These are phyloP conservation scores for Syngnathus scovelli DNA, from an alignment of 2,113 vertebrate species.

Conservation along the genomic window DNA sequence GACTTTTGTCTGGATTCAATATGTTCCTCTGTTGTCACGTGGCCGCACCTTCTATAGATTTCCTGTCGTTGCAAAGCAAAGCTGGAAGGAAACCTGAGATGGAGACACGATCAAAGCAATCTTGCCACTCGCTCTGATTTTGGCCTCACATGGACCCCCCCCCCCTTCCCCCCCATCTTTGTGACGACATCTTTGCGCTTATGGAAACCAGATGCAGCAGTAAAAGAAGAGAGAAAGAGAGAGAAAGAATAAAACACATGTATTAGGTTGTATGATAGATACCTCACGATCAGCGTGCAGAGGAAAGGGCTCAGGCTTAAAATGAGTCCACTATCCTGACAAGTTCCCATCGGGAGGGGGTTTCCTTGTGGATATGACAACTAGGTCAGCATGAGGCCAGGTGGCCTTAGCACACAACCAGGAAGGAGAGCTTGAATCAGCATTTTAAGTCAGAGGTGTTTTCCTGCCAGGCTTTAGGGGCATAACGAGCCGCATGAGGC, in stretches of 20 bases:
- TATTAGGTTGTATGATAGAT: constrained; percentile 24
- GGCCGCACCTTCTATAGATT: neutral
- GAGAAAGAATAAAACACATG: constrained; percentile 25
- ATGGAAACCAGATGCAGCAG: constrained; percentile 70
- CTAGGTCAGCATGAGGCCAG: constrained; percentile 46
- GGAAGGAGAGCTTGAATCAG: constrained; percentile 62
- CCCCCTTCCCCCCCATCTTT: constrained; percentile 12
- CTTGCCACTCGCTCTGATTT: neutral
- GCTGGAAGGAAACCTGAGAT: neutral
- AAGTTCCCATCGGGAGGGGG: constrained; percentile 30
- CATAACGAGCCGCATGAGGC: constrained; percentile 20
- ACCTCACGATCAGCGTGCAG: constrained; percentile 30
- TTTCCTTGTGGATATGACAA: constrained; percentile 43
- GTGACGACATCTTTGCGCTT: constrained; percentile 55
- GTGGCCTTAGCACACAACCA: constrained; percentile 28
- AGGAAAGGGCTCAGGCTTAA: constrained; percentile 20
- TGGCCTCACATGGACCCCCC: constrained; percentile 17
- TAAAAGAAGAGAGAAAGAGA: constrained; percentile 13
- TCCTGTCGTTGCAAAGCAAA: neutral
- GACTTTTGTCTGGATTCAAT: constrained; percentile 17
- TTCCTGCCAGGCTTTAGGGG: constrained; percentile 38
- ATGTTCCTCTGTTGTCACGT: neutral
- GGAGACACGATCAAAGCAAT: constrained; percentile 16
- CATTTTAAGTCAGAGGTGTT: constrained; percentile 45
- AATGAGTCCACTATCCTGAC: constrained; percentile 22